These are phyloP conservation scores for Spodoptera exigua DNA, from an alignment of 2,888 invertebrate genomes.

Conservation along the genomic window DNA sequence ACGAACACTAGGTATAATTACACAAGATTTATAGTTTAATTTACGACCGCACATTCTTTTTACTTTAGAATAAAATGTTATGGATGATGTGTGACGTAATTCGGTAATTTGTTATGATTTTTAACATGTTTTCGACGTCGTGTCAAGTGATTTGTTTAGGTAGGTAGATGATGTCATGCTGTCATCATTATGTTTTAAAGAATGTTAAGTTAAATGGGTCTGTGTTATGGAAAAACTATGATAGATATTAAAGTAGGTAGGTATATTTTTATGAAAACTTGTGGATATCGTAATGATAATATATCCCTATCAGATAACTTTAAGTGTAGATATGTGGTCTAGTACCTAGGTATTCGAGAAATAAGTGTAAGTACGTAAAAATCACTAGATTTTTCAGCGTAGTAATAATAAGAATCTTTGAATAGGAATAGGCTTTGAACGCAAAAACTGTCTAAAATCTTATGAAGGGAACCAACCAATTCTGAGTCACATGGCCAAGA, in stretches of 20 bases:
- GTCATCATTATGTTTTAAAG: constrained; percentile 27
- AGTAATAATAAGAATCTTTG: too few species aligned
- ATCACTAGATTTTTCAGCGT: too few species aligned
- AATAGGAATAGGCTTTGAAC: too few species aligned
- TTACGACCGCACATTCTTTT: constrained; percentile 59
- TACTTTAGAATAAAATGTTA: constrained; percentile 46
- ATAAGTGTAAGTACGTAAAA: too few species aligned
- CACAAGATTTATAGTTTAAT: constrained; percentile 68
- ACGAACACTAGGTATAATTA: constrained; percentile 73
- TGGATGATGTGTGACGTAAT: constrained; percentile 42
- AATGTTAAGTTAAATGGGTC: constrained; percentile 37
- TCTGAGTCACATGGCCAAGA: too few species aligned
- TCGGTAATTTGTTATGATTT: constrained; percentile 39
- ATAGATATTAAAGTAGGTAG: constrained; percentile 19
- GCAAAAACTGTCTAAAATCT: too few species aligned
- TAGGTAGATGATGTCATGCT: constrained; percentile 31
- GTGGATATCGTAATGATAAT: too few species aligned
- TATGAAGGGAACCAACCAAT: too few species aligned
- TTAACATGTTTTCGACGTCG: constrained; percentile 38
- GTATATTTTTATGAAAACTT: too few species aligned
- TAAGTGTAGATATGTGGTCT: too few species aligned
- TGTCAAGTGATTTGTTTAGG: constrained; percentile 24
- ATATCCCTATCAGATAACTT: too few species aligned
- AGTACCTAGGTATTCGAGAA: too few species aligned
- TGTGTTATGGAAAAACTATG: constrained; percentile 18